Evolutionary conservation across 2,888 invertebrate species (phyloP), one percentile per base, ranked within the genome.

Genomic region (Tiliacea citrago): DNA sequence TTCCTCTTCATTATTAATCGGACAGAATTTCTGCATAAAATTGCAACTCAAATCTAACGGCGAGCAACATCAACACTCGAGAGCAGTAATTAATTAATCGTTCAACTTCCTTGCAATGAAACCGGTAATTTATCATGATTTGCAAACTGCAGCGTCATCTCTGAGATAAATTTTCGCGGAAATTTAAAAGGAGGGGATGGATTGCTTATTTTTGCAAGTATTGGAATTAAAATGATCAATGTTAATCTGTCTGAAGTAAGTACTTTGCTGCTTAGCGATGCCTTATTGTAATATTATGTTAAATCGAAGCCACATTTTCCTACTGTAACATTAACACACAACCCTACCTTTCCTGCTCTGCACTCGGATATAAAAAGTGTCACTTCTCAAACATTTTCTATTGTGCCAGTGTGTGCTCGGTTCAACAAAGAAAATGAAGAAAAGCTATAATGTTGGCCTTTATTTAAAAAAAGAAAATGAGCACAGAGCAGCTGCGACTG

Each of bases 71-170:
- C 53, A 61, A 61, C 66, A 80, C 57, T 69, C 24, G 29, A 21
- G 45, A 45, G 49, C 29, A 62, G 62, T 69, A 75, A 81, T 81
- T 77, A 82, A 78, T 81, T 58, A 81, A 72, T 72, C 62, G 21
- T 24, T 57, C 45, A 81, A 39, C 53, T 77, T 81, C 62, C 68
- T 65, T 60, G 63, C 49, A 42, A 58, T 53, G 58, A 61, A 60
- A 58, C 61, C 47, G 42, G 35, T 53, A 18, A 82, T 70, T 75
- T 68, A 76, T 81, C 76, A 68, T 49, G 42, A 81, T 73, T 84
- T 60, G 47, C 51, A 29, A 73, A 73, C 55, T 73, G 61, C 35
- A 55, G 18, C 39, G n/a, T 58, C 69, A 58, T 73, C n/a, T 62
- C 12, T 51, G 8, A 47, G 45, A 73, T 68, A 49, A 58, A 72